phyloP scores from a whole-genome alignment of 2,888 invertebrate species.

The Pyrocoelia pectoralis region DNA sequence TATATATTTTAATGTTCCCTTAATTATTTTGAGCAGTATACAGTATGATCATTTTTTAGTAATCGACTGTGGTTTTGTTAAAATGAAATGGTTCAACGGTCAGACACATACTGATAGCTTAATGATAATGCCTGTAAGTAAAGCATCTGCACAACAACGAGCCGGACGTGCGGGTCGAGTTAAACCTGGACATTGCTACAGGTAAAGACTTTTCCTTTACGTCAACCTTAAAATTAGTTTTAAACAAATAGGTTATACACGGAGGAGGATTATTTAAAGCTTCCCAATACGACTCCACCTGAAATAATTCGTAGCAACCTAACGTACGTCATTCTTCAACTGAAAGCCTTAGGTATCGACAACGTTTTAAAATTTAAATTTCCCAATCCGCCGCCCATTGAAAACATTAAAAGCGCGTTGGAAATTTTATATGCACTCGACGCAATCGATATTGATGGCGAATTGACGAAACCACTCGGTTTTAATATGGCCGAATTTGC shows the following conservation, averaged over 20 bases:
- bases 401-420: conserved; percentile 82
- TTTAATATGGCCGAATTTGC: conserved; percentile 92
- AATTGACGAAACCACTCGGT: conserved; percentile 81
- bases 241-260: conserved; percentile 69
- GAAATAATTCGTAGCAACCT: conserved; percentile 94
- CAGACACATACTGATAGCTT: conserved; percentile 84
- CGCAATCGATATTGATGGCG: conserved; percentile 80
- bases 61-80: conserved; percentile 95
- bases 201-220: conserved; percentile 65
- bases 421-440: conserved; percentile 88
- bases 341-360: conserved; percentile 94
- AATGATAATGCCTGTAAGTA: conserved; percentile 83
- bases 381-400: conserved; percentile 91
- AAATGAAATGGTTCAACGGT: conserved; percentile 88
- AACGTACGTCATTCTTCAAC: conserved; percentile 82
- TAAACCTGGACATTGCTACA: conserved; percentile 83
- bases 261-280: conserved; percentile 76
- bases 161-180: conserved; percentile 93
- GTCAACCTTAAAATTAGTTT: too few relatives aligned
- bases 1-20: too few relatives aligned
- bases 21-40: too few relatives aligned
- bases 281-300: conserved; percentile 80
- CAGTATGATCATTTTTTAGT: too few relatives aligned
- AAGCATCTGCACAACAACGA: conserved; percentile 89
- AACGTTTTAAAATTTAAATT: conserved; percentile 93